Percentiles rank a stretch among this genome's conserved stretches.
Conservation (phyloP, 2,888 invertebrate species). For the Folsomia manolachei region DNA sequence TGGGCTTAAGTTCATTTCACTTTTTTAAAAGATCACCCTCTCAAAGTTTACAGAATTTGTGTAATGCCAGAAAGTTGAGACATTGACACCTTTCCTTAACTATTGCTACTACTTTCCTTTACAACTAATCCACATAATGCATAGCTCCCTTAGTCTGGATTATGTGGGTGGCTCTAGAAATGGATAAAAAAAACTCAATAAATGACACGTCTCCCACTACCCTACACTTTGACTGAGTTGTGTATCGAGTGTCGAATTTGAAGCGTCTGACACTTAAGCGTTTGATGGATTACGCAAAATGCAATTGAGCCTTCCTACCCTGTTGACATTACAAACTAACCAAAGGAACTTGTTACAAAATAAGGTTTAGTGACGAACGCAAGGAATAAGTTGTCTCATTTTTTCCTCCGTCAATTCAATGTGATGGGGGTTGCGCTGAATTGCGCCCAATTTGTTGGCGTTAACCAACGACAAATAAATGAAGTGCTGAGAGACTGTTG, state of each 20-base stretch:
- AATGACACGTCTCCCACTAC: not conserved
- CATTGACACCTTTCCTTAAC: not conserved
- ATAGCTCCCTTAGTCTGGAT: too few species aligned
- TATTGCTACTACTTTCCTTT: too few species aligned
- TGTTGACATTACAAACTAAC: constrained; percentile 4
- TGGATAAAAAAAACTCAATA: not conserved
- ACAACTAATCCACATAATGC: too few species aligned
- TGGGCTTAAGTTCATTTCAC: too few species aligned
- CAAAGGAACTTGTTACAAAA: not conserved
- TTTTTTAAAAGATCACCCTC: too few species aligned
- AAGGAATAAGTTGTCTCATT: too few species aligned
- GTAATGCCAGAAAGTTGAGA: too few species aligned
- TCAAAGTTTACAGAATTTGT: too few species aligned
- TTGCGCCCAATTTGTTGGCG: not conserved
- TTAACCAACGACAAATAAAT: constrained; percentile 36
- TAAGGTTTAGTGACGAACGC: not conserved
- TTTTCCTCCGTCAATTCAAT: not conserved
- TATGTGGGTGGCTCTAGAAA: not conserved
- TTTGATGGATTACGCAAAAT: constrained; percentile 20
- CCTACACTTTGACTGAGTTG: not conserved
- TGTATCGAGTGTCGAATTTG: constrained; percentile 5
- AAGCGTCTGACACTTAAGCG: constrained; percentile 5
- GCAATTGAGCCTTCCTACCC: constrained; percentile 4
- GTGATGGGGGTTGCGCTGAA: not conserved
- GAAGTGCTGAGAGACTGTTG: constrained; percentile 39